These are phyloP conservation scores for Mugil cephalus DNA, from an alignment of 2,113 vertebrate species.

Conservation along the genomic window DNA sequence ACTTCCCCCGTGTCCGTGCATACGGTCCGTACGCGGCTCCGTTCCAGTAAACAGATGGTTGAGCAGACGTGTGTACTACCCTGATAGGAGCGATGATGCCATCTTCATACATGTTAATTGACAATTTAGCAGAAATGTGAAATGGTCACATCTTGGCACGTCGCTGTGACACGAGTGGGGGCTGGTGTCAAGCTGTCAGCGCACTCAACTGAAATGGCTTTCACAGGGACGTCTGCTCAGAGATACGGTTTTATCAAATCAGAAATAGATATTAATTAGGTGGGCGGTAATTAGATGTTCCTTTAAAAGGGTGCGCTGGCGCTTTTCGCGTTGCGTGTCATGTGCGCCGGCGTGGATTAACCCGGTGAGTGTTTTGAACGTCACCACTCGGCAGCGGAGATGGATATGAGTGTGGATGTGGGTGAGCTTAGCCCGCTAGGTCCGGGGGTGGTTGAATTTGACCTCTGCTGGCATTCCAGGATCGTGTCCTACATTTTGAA, in stretches of 20 bases:
- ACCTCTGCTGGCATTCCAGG: conserved; percentile 4
- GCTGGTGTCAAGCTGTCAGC: conserved; percentile 51
- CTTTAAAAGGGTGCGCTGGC: neutral
- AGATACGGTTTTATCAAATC: neutral
- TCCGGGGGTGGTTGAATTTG: conserved; percentile 4
- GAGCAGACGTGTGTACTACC: conserved; percentile 27
- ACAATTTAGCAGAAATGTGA: conserved; percentile 53
- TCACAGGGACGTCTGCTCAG: conserved; percentile 8
- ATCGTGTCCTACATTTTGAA: conserved; percentile 1
- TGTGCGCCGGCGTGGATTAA: conserved; percentile 5
- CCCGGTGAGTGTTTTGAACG: neutral
- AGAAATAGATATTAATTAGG: conserved; percentile 27
- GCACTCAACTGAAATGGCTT: conserved; percentile 28
- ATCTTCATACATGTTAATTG: conserved; percentile 63
- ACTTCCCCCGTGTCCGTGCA: neutral
- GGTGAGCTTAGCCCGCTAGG: neutral
- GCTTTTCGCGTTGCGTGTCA: neutral
- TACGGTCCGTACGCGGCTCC: neutral
- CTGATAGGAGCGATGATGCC: conserved; percentile 34
- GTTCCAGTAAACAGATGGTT: conserved; percentile 43
- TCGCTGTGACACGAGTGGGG: neutral
- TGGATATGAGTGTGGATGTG: neutral
- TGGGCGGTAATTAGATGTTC: conserved; percentile 16
- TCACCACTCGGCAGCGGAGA: neutral
- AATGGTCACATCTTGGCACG: conserved; percentile 36